phyloP scores from a whole-genome alignment of 2,797 vertebrate species.

The Glyptemys insculpta region DNA sequence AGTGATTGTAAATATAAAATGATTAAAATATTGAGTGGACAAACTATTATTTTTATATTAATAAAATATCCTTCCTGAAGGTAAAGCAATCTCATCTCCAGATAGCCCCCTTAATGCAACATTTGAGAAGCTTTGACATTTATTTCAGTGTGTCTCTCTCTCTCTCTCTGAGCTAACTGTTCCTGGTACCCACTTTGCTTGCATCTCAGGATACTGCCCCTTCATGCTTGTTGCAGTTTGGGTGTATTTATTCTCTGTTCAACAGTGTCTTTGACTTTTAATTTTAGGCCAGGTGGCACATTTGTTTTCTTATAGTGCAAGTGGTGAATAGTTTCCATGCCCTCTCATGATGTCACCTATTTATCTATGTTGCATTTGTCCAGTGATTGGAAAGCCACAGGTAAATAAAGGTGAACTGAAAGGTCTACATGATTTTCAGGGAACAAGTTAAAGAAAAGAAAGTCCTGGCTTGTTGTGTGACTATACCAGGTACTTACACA shows the following conservation, averaged over 20 bases:
- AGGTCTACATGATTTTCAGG: conserved; percentile 39
- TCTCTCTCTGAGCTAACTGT: not conserved
- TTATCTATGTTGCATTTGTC: not conserved
- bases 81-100: conserved; percentile 8
- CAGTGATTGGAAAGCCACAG: conserved; percentile 20
- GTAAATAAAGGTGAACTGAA: not conserved
- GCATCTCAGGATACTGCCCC: not conserved
- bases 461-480: not conserved
- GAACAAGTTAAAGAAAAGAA: conserved; percentile 48
- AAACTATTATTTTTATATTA: not conserved
- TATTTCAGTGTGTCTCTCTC: not conserved
- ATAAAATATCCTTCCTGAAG: not conserved
- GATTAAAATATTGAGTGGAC: not conserved
- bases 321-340: not conserved
- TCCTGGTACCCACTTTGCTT: conserved; percentile 3
- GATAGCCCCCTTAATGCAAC: conserved; percentile 1
- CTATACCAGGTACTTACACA: not conserved
- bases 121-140: conserved; percentile 5
- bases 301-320: not conserved
- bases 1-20: not conserved
- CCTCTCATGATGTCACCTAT: not conserved
- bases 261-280: conserved; percentile 8
- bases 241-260: not conserved
- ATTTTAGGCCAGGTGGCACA: not conserved
- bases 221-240: conserved; percentile 15